phyloP scores from a whole-genome alignment of 2,888 invertebrate genomes.

The Trichogramma evanescens region DNA sequence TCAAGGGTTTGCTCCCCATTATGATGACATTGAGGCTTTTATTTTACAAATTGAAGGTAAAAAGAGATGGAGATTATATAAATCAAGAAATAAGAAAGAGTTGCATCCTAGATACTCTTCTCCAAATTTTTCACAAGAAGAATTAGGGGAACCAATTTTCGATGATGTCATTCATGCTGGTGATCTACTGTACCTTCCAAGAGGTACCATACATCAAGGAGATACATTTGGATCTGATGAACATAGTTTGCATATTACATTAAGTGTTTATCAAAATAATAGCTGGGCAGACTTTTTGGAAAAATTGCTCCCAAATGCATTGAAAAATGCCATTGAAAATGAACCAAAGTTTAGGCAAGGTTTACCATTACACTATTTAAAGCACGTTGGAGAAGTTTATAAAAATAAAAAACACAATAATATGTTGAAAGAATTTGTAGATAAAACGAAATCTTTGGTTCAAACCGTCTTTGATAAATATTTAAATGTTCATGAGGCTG shows the following conservation, averaged over 20 bases:
- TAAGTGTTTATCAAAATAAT: conserved; percentile 87
- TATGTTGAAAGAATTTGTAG: too few relatives aligned
- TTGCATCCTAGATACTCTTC: conserved; percentile 78
- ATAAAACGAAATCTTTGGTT: conserved; percentile 34
- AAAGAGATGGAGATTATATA: conserved; percentile 89
- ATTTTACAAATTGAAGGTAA: conserved; percentile 92
- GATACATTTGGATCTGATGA: conserved; percentile 61
- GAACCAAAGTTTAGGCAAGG: conserved; percentile 70
- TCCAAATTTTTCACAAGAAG: conserved; percentile 63
- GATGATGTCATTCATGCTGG: conserved; percentile 77
- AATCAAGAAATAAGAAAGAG: conserved; percentile 62
- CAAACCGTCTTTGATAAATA: conserved; percentile 49
- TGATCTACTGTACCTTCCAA: conserved; percentile 89
- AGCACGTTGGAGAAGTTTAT: conserved; percentile 66
- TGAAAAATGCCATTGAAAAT: conserved; percentile 64
- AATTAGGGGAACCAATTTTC: conserved; percentile 72
- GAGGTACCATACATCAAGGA: conserved; percentile 82
- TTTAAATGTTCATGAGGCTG: conserved; percentile 63
- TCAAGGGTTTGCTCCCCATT: conserved; percentile 98
- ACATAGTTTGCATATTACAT: conserved; percentile 90
- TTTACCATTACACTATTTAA: conserved; percentile 71
- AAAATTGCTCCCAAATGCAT: conserved; percentile 67
- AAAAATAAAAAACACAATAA: conserved; percentile 43
- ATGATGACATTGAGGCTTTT: conserved; percentile 98
- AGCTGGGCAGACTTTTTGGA: conserved; percentile 86